phyloP scores from a whole-genome alignment of 1,140 invertebrate species.

The Cherax quadricarinatus region DNA sequence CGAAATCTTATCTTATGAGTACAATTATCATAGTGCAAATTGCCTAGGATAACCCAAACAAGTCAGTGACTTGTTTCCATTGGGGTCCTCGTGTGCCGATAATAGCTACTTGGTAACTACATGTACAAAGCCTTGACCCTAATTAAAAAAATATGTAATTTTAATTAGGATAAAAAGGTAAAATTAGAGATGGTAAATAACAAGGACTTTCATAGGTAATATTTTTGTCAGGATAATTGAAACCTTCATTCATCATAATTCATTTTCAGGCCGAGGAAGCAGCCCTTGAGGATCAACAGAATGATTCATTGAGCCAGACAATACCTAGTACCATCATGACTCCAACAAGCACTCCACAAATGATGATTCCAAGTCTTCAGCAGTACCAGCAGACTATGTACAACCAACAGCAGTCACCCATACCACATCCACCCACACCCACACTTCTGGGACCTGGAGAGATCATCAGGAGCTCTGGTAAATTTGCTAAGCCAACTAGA shows the following conservation, averaged over 20 bases:
- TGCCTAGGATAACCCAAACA: too few relatives aligned
- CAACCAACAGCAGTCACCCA: constrained; percentile 64
- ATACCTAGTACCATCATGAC: constrained; percentile 38
- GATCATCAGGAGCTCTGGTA: constrained; percentile 90
- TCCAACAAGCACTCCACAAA: constrained; percentile 48
- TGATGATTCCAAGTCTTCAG: constrained; percentile 48
- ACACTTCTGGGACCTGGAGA: constrained; percentile 85
- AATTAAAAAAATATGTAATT: too few relatives aligned
- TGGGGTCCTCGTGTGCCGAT: too few relatives aligned
- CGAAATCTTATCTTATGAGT: too few relatives aligned
- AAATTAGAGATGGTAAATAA: too few relatives aligned
- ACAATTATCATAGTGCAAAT: too few relatives aligned
- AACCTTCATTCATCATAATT: neutral
- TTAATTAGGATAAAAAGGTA: too few relatives aligned
- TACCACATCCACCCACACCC: constrained; percentile 73
- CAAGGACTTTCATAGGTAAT: too few relatives aligned
- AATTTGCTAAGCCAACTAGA: constrained; percentile 91
- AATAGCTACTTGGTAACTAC: too few relatives aligned
- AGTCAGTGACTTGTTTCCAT: too few relatives aligned
- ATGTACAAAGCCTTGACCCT: too few relatives aligned
- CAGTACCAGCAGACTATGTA: constrained; percentile 64
- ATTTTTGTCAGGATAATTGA: too few relatives aligned
- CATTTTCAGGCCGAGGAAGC: constrained; percentile 61
- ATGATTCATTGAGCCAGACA: constrained; percentile 17
- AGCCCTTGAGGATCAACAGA: constrained; percentile 52